Evolutionary conservation across 1,140 invertebrate genomes (phyloP).

Genomic region (Aphaenogaster rudis): DNA sequence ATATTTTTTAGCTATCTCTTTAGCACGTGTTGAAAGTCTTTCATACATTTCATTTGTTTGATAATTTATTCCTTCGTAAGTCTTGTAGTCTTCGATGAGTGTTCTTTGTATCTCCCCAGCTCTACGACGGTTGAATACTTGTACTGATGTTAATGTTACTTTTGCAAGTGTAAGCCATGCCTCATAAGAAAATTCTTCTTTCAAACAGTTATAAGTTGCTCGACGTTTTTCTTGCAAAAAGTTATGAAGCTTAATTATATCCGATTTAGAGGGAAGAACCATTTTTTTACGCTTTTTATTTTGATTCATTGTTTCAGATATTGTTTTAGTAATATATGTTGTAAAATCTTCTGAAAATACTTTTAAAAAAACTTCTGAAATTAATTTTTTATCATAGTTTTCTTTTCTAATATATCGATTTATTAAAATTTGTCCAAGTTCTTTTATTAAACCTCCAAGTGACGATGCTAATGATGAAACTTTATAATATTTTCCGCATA

Average conservation of each 20-base stretch:
- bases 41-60: no score
- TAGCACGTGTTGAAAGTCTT: no score
- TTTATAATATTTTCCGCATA: background rate
- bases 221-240: background rate
- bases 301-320: background rate
- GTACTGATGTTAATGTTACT: no score
- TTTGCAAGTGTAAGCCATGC: no score
- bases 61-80: no score
- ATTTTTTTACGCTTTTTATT: background rate
- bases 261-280: background rate
- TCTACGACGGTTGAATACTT: no score
- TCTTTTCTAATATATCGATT: background rate
- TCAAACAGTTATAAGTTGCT: background rate
- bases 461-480: background rate
- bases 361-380: background rate
- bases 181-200: no score
- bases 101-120: no score
- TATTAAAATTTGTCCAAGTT: background rate
- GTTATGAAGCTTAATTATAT: background rate
- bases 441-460: background rate
- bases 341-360: background rate
- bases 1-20: no score
- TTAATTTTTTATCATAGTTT: background rate
- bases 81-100: no score
- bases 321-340: background rate